Evolutionary conservation across 2,888 invertebrate genomes (phyloP), one percentile per base, ranked within the genome.

Genomic region (Ashinkailepas kermadecensis): DNA sequence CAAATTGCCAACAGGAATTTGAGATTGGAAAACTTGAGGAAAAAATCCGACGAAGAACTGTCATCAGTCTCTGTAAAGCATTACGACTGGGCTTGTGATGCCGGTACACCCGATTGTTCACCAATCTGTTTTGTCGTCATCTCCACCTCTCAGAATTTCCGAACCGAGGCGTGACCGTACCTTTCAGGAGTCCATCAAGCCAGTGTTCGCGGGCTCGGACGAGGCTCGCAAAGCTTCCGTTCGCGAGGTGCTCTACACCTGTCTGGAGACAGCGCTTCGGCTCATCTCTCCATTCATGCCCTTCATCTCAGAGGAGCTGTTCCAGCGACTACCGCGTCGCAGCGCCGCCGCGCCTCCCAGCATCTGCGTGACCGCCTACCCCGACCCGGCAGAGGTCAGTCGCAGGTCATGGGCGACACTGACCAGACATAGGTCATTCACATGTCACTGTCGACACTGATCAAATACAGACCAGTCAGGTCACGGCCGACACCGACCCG

Each of bases 221-320:
- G 86, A 87, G 0, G 89, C 90, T 82, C 91, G 91, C 84, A 89
- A 90, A 13, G 89, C 85, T 15, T 90, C 70, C 3, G 93, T 93
- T 0, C 91, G 93, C 56, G 91, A 91, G 84, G 92, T 94, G 0
- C 90, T 99, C 4, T 94, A 94, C 87, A 92, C 92, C 0, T 93
- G 93, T 65, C 88, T 99, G 80, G 95, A 98, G 86, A 90, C 91
- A 10, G 97, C 95, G 0, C 90, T 99, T 62, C 91, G 95, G 83
- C 89, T 97, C 82, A 90, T 99, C 23, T 93, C 95, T 84, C 99
- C 99, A 0, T 95, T 99, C 88, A 99, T 99, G 99, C 99, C 99
- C 0, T 96, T 94, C 88, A 91, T 99, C 84, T 93, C 95, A 0
- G 97, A 99, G 88, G 99, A 99, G 88, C 89, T 99, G 85, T 99